A percentile compares a stretch with the other conserved stretches of the same genome.
Conservation (phyloP, 1,140 invertebrate genomes). For the Harpegnathos saltator region DNA sequence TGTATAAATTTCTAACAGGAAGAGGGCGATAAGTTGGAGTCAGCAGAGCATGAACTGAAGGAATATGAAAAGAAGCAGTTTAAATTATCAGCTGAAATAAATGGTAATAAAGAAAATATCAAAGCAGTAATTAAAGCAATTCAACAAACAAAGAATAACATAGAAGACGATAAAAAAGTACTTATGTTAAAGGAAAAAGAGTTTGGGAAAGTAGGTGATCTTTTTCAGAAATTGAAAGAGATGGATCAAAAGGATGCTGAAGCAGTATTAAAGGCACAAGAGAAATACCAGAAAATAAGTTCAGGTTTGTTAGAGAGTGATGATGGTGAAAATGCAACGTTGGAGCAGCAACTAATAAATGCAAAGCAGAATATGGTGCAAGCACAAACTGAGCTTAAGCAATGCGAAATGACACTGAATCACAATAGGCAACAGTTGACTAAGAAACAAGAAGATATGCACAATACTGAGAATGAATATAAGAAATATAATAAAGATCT, state of each 20-base stretch:
- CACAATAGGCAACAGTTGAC: constrained; percentile 90
- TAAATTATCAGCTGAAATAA: constrained; percentile 88
- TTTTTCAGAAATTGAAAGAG: constrained; percentile 90
- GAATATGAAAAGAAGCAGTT: constrained; percentile 90
- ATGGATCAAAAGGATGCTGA: constrained; percentile 89
- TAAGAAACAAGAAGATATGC: constrained; percentile 89
- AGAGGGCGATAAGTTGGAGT: constrained; percentile 84
- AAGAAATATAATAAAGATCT: constrained; percentile 90
- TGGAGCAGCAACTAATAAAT: constrained; percentile 95
- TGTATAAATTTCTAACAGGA: constrained; percentile 60
- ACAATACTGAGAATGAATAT: constrained; percentile 90
- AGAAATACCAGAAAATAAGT: constrained; percentile 93
- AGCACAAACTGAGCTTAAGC: constrained; percentile 93
- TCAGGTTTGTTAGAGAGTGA: constrained; percentile 92
- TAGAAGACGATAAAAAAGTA: constrained; percentile 90
- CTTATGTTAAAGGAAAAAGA: constrained; percentile 89
- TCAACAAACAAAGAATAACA: constrained; percentile 89
- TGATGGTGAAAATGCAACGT: constrained; percentile 93
- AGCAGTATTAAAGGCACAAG: constrained; percentile 91
- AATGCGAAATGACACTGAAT: constrained; percentile 91
- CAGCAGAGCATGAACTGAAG: constrained; percentile 89
- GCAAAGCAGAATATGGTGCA: constrained; percentile 91
- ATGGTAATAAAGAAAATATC: constrained; percentile 90
- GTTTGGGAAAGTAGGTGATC: constrained; percentile 88
- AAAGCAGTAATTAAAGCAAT: constrained; percentile 90